Percentiles rank a stretch among this genome's conserved stretches.
Evolutionary conservation across 2,797 vertebrate genomes (phyloP).

Genomic region (Mormyrops boulengeri): DNA sequence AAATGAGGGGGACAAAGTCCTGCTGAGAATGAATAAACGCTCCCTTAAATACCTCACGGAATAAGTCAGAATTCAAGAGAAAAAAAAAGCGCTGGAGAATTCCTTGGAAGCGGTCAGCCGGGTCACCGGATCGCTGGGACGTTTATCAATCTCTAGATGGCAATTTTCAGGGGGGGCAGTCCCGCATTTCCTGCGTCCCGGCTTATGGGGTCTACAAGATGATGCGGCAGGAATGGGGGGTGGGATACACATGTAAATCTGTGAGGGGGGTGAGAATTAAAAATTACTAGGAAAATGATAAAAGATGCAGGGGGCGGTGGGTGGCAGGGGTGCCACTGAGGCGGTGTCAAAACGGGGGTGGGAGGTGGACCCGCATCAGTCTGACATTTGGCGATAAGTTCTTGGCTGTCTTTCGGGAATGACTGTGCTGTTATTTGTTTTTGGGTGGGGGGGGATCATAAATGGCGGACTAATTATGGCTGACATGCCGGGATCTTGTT

Average conservation of each 20-base stretch:
- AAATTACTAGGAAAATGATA: neutral
- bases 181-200: neutral
- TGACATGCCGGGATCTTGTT: neutral
- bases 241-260: neutral
- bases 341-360: too few relatives aligned
- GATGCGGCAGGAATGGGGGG: neutral
- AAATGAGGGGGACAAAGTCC: constrained; percentile 35
- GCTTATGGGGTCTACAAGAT: neutral
- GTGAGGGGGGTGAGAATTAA: neutral
- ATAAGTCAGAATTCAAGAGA: constrained; percentile 18
- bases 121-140: neutral
- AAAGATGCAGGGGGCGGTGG: neutral
- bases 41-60: constrained; percentile 26
- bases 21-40: constrained; percentile 36
- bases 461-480: constrained; percentile 4
- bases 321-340: neutral
- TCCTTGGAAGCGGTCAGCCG: constrained; percentile 14
- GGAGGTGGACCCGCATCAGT: neutral
- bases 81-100: neutral
- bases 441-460: neutral
- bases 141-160: neutral
- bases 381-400: neutral
- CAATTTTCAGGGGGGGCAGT: neutral
- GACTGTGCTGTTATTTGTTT: neutral
- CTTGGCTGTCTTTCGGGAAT: neutral